A percentile compares a stretch with the other conserved stretches of the same genome.
These are phyloP conservation scores for Metallyticus violacea DNA, from an alignment of 2,888 invertebrate species.

Conservation along the genomic window DNA sequence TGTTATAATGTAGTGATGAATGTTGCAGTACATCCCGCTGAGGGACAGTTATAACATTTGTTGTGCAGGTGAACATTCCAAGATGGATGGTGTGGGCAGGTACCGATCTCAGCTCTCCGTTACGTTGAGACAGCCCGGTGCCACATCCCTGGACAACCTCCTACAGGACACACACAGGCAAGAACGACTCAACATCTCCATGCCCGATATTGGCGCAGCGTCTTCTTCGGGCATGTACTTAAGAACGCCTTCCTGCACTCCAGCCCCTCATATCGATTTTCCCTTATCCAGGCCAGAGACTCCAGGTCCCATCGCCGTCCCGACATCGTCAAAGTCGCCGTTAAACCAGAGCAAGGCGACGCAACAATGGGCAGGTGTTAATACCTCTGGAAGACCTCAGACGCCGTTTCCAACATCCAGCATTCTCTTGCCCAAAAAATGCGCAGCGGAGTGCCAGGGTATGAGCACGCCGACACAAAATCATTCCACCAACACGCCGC, in stretches of 20 bases:
- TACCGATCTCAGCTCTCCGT: background rate
- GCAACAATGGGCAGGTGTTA: background rate
- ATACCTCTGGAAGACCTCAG: background rate
- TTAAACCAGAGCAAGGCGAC: background rate
- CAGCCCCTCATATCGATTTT: background rate
- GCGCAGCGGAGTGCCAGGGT: background rate
- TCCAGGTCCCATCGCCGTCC: too few species aligned
- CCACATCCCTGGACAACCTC: background rate
- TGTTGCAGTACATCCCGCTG: too few species aligned
- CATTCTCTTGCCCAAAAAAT: background rate
- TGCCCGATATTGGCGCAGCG: background rate
- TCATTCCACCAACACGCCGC: background rate
- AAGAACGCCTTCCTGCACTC: background rate
- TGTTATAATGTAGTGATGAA: too few species aligned
- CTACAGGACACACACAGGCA: background rate
- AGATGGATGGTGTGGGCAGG: background rate
- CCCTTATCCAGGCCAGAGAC: background rate
- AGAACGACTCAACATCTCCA: background rate
- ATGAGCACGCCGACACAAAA: background rate
- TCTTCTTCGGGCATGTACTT: background rate
- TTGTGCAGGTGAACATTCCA: background rate
- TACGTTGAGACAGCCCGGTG: background rate
- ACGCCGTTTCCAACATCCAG: background rate
- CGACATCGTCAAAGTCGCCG: too few species aligned
- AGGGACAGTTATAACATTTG: too few species aligned